phyloP scores from a whole-genome alignment of 2,888 invertebrate species.

The Portevinia maculata region DNA sequence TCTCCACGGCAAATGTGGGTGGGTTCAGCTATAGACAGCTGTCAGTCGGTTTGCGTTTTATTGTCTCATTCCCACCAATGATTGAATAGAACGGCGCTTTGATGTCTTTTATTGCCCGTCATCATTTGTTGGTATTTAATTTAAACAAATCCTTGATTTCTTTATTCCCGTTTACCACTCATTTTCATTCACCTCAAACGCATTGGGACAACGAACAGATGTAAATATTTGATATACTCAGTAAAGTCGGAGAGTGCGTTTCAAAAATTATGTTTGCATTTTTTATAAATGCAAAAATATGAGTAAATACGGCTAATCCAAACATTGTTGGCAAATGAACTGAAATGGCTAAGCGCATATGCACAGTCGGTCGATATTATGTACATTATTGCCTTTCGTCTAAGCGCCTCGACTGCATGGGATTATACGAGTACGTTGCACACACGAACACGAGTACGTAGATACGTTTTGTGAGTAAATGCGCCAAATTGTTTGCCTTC shows the following conservation, averaged over 20 bases:
- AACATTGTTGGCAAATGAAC: conserved; percentile 66
- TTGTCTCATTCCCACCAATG: conserved; percentile 62
- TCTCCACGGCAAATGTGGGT: conserved; percentile 46
- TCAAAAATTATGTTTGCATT: conserved; percentile 11
- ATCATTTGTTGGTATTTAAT: conserved; percentile 27
- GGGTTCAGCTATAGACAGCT: conserved; percentile 35
- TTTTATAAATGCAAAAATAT: conserved; percentile 38
- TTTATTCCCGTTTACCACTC: conserved; percentile 40
- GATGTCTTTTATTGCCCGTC: conserved; percentile 41
- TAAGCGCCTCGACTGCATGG: conserved; percentile 48
- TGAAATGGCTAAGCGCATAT: conserved; percentile 60
- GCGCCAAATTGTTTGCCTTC: conserved; percentile 63
- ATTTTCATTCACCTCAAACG: conserved; percentile 20
- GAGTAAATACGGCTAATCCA: conserved; percentile 49
- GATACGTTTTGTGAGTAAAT: conserved; percentile 41
- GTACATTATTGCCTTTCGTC: background rate
- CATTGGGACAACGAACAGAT: conserved; percentile 57
- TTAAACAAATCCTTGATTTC: conserved; percentile 63
- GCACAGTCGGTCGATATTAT: conserved; percentile 8
- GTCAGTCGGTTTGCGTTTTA: conserved; percentile 53
- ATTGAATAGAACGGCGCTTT: conserved; percentile 42
- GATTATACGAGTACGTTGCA: conserved; percentile 20
- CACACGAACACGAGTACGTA: background rate
- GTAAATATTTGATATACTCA: conserved; percentile 61
- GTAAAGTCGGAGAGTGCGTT: conserved; percentile 27